Evolutionary conservation across 2,888 invertebrate species (phyloP).

Genomic region (Synergus itoensis): DNA sequence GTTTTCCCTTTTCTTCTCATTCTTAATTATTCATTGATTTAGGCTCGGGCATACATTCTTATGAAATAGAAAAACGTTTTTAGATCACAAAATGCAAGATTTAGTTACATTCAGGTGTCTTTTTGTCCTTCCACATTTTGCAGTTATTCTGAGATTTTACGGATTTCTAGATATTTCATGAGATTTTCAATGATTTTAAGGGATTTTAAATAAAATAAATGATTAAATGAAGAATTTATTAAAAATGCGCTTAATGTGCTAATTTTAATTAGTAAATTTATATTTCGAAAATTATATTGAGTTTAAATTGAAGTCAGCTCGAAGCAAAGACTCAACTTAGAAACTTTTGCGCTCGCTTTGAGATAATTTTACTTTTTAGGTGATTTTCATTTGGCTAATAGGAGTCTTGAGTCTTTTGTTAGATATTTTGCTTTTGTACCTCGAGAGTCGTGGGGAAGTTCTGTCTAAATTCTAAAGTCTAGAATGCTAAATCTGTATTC

Average conservation of each 20-base stretch:
- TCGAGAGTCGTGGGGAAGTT: background rate
- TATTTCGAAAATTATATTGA: background rate
- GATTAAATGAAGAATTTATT: no score
- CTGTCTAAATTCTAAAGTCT: background rate
- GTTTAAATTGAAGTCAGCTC: no score
- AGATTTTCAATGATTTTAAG: no score
- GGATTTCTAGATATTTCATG: no score
- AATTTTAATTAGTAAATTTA: background rate
- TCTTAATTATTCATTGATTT: background rate
- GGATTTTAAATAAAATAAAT: no score
- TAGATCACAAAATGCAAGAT: background rate
- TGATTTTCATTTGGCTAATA: background rate
- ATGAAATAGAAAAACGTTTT: background rate
- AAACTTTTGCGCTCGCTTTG: background rate
- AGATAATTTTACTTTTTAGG: background rate
- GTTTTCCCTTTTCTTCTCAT: background rate
- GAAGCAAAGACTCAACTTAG: background rate
- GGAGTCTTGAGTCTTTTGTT: background rate
- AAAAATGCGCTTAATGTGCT: no score
- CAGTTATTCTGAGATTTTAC: no score
- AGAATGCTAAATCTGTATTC: constrained; percentile 27
- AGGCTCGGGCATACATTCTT: background rate
- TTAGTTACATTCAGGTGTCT: background rate
- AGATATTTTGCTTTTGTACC: background rate
- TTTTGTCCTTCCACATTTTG: no score